A percentile compares a stretch with the other conserved stretches of the same genome.
These are phyloP conservation scores for Monochamus saltuarius DNA, from an alignment of 1,140 invertebrate species.

Conservation along the genomic window DNA sequence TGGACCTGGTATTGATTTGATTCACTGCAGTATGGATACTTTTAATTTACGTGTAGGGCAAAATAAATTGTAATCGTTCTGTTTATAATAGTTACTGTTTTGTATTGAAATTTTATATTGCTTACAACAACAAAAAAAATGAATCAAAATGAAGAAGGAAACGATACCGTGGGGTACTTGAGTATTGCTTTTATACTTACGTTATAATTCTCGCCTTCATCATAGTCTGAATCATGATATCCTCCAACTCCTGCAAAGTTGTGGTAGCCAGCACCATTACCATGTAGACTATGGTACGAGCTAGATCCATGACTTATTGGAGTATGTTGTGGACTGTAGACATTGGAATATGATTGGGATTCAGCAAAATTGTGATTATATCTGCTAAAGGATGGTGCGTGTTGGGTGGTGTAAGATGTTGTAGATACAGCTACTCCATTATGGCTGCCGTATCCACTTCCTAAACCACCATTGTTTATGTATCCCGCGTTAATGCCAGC, in stretches of 20 bases:
- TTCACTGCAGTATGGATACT: too few species aligned
- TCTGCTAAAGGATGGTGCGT: not conserved
- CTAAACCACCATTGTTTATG: not conserved
- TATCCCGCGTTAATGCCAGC: slow-evolving; percentile 2
- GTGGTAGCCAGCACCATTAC: not conserved
- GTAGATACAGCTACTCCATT: not conserved
- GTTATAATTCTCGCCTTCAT: slow-evolving; percentile 11
- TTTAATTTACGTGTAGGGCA: too few species aligned
- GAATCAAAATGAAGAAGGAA: too few species aligned
- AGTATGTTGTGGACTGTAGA: not conserved
- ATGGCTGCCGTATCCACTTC: not conserved
- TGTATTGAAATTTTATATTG: too few species aligned
- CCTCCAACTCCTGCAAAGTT: not conserved
- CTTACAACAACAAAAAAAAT: too few species aligned
- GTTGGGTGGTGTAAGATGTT: slow-evolving; percentile 1
- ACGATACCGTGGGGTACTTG: too few species aligned
- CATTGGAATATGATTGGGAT: not conserved
- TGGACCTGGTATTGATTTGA: too few species aligned
- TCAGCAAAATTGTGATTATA: not conserved
- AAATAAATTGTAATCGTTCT: too few species aligned
- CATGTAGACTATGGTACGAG: not conserved
- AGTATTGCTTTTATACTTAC: not conserved
- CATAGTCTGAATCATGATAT: slow-evolving; percentile 3
- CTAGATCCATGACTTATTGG: not conserved
- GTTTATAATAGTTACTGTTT: too few species aligned